phyloP scores from a whole-genome alignment of 1,140 invertebrate genomes.

The Goniozus legneri region DNA sequence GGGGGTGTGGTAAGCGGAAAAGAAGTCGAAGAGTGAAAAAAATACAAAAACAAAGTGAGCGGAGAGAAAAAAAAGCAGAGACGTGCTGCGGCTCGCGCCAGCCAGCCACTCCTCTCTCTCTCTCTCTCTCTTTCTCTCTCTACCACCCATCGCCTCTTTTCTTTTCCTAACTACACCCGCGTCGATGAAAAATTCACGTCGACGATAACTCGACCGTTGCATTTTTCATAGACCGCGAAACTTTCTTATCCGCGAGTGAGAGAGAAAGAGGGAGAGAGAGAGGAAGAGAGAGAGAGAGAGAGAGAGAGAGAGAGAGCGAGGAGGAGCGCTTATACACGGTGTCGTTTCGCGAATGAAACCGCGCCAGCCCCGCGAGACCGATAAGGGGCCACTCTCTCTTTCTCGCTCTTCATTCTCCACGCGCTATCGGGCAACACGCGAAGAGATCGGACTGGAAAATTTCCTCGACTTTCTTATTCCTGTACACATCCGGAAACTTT shows the following conservation, averaged over 20 bases:
- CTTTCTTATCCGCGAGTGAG: not conserved
- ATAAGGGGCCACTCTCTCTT: too few relatives aligned
- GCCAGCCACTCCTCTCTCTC: constrained; percentile 3
- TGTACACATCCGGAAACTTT: too few relatives aligned
- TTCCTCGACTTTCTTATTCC: too few relatives aligned
- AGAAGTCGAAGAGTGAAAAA: not conserved
- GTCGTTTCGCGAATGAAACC: too few relatives aligned
- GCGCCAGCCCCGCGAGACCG: too few relatives aligned
- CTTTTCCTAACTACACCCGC: not conserved
- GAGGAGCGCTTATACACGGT: too few relatives aligned
- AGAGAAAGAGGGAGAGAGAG: not conserved
- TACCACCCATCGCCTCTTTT: constrained; percentile 1
- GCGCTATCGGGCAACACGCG: too few relatives aligned
- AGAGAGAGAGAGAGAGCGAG: not conserved
- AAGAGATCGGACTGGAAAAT: too few relatives aligned
- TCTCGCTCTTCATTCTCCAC: too few relatives aligned
- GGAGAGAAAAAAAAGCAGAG: too few relatives aligned
- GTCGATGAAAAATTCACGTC: constrained; percentile 43
- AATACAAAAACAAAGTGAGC: constrained; percentile 28
- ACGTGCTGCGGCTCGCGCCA: too few relatives aligned
- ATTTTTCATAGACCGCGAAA: constrained; percentile 36
- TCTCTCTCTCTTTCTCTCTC: constrained; percentile 1
- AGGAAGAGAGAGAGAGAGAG: not conserved
- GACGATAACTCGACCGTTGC: constrained; percentile 37
- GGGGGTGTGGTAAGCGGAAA: too few relatives aligned